Conservation (phyloP, 1,140 invertebrate species). For the Zaprionus africanus region DNA sequence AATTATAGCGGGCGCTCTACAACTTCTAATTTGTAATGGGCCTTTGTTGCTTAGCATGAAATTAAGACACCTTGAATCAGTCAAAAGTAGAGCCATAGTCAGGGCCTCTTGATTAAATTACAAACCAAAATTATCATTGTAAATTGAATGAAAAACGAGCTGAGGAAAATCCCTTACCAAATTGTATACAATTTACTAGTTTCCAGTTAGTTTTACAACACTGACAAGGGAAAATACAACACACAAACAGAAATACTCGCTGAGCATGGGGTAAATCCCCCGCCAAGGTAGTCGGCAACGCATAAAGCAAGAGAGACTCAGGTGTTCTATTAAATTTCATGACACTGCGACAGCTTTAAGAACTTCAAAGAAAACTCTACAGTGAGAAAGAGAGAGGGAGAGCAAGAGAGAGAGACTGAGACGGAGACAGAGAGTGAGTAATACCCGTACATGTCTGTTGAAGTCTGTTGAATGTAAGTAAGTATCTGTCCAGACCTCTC, state of each 20-base stretch:
- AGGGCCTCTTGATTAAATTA: neutral
- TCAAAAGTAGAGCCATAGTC: neutral
- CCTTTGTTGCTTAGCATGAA: constrained; percentile 45
- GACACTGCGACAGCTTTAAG: constrained; percentile 52
- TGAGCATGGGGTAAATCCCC: neutral
- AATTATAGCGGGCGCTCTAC: constrained; percentile 74
- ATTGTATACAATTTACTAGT: neutral
- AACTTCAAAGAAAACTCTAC: constrained; percentile 35
- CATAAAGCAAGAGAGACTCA: constrained; percentile 22
- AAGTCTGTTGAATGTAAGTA: constrained; percentile 38
- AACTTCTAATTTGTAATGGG: constrained; percentile 66
- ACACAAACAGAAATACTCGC: neutral
- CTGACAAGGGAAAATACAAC: neutral
- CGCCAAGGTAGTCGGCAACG: neutral
- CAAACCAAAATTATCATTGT: neutral
- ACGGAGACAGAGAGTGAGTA: constrained; percentile 15
- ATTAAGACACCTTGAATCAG: constrained; percentile 43
- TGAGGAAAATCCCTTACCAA: neutral
- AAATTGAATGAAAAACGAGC: neutral
- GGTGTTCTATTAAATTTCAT: constrained; percentile 73
- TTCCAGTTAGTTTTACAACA: neutral
- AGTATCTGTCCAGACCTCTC: constrained; percentile 31
- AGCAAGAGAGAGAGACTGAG: neutral
- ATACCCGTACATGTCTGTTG: constrained; percentile 57
- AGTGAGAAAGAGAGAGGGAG: neutral